phyloP scores from a whole-genome alignment of 1,140 invertebrate genomes.

The Muscidifurax raptorellus region DNA sequence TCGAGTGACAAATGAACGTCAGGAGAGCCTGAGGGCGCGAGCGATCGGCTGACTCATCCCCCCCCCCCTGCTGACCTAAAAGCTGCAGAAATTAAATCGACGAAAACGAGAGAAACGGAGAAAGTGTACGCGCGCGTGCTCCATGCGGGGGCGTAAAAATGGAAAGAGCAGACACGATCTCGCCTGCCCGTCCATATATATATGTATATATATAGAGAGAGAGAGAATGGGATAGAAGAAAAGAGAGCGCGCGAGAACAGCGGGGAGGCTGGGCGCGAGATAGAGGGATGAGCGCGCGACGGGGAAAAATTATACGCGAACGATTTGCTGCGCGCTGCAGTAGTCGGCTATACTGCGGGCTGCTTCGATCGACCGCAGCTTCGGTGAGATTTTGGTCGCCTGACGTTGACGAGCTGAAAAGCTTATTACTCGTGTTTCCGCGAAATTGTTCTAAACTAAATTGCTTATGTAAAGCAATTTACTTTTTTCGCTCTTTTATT shows the following conservation, averaged over 20 bases:
- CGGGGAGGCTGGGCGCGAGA: not conserved
- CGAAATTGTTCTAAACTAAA: no score
- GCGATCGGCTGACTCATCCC: not conserved
- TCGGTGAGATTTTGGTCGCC: no score
- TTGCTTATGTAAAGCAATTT: no score
- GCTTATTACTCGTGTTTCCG: no score
- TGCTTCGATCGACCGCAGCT: no score
- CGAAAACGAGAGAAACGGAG: not conserved
- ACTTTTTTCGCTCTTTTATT: no score
- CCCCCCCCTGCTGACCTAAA: not conserved
- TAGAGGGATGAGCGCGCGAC: not conserved
- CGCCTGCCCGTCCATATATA: no score
- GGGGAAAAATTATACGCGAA: not conserved
- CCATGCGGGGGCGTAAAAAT: not conserved
- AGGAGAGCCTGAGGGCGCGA: not conserved
- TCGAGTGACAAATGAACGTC: constrained; percentile 27
- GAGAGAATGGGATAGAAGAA: not conserved
- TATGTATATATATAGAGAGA: no score
- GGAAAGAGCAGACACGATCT: not conserved
- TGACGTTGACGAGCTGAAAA: no score
- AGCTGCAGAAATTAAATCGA: constrained; percentile 17
- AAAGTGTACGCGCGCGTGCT: not conserved
- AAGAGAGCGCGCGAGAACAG: not conserved
- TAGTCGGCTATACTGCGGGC: no score
- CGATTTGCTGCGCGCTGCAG: not conserved